phyloP scores from a whole-genome alignment of 2,888 invertebrate species.

The Pyralis farinalis region DNA sequence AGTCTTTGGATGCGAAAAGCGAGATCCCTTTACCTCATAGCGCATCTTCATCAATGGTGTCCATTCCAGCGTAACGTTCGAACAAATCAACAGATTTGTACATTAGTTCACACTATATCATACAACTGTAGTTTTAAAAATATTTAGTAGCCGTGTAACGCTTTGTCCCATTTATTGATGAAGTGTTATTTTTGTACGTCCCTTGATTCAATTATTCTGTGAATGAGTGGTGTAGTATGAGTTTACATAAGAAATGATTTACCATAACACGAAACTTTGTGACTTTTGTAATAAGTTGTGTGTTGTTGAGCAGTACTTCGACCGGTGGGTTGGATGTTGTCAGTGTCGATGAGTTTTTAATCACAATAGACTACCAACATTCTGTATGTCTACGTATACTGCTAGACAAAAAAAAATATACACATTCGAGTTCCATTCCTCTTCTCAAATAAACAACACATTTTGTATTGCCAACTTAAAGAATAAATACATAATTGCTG shows the following conservation, averaged over 20 bases:
- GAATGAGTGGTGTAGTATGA: conserved; percentile 44
- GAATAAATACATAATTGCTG: too few species aligned
- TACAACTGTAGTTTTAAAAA: conserved; percentile 51
- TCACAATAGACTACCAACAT: too few species aligned
- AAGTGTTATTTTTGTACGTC: conserved; percentile 58
- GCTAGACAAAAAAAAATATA: too few species aligned
- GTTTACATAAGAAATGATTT: conserved; percentile 58
- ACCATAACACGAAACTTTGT: conserved; percentile 59
- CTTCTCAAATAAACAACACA: too few species aligned
- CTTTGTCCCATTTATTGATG: conserved; percentile 54
- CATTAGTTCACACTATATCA: conserved; percentile 28
- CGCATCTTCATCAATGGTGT: conserved; percentile 25
- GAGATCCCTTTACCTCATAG: conserved; percentile 36
- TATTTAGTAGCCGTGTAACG: conserved; percentile 56
- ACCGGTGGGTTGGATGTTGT: conserved; percentile 31
- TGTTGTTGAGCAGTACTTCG: conserved; percentile 41
- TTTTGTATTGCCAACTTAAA: too few species aligned
- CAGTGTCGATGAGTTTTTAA: background rate
- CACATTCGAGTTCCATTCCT: too few species aligned
- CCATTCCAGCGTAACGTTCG: conserved; percentile 61
- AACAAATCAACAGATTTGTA: conserved; percentile 55
- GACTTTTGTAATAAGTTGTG: conserved; percentile 56
- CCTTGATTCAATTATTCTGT: conserved; percentile 47
- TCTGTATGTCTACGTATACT: too few species aligned
- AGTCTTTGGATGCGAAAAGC: conserved; percentile 8